phyloP scores from a whole-genome alignment of 2,113 vertebrate species.

The Microtus oregoni region DNA sequence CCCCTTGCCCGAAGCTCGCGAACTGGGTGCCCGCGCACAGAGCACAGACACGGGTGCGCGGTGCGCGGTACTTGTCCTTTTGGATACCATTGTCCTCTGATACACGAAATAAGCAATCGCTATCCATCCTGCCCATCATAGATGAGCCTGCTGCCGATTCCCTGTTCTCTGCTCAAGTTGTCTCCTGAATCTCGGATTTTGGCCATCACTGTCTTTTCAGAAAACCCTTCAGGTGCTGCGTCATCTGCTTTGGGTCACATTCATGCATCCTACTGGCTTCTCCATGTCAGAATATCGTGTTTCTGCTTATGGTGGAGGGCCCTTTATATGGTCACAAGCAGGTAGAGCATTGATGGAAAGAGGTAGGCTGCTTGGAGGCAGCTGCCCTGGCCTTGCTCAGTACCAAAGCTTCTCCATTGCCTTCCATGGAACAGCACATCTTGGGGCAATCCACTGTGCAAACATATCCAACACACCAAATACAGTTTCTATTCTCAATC shows the following conservation, averaged over 20 bases:
- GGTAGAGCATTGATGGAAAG: too few relatives aligned
- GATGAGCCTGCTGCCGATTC: not conserved
- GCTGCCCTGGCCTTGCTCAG: not conserved
- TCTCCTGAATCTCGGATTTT: not conserved
- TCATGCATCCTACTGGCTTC: too few relatives aligned
- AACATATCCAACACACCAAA: not conserved
- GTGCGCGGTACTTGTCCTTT: not conserved
- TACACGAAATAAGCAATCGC: not conserved
- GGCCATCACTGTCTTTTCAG: not conserved
- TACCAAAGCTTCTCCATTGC: not conserved
- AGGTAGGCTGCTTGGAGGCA: too few relatives aligned
- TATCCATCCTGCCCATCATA: not conserved
- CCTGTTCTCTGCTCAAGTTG: not conserved
- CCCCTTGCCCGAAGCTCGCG: too few relatives aligned
- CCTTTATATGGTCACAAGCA: not conserved
- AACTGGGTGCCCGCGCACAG: too few relatives aligned
- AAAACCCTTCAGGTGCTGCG: rapidly evolving
- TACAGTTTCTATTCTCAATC: not conserved
- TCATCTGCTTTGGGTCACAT: not conserved
- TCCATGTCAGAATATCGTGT: rapidly evolving
- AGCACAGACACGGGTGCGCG: too few relatives aligned
- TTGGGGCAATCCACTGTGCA: not conserved
- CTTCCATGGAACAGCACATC: not conserved
- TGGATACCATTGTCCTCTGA: not conserved
- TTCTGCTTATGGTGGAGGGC: not conserved